Percentiles rank a stretch among this genome's conserved stretches.
Conservation (phyloP, 2,888 invertebrate genomes). For the Meganola albula region DNA sequence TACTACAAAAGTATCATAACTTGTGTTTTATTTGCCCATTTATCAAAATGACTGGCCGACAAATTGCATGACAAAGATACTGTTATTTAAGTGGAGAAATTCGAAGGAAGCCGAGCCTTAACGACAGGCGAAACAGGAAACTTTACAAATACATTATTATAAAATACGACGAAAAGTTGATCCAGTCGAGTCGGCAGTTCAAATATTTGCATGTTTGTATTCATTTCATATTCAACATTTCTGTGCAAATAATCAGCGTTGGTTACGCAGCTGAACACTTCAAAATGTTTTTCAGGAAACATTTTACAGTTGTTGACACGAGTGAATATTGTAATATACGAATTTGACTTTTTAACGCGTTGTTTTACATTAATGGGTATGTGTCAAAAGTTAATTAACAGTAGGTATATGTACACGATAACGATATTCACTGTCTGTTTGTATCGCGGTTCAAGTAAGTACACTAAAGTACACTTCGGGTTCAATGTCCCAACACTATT, state of each 20-base stretch:
- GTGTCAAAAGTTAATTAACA: no score
- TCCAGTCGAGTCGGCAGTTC: slow-evolving; percentile 31
- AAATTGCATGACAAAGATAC: slow-evolving; percentile 37
- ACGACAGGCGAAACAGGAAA: slow-evolving; percentile 41
- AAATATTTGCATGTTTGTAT: slow-evolving; percentile 43
- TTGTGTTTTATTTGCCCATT: slow-evolving; percentile 29
- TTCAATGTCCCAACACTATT: no score
- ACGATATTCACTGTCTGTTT: no score
- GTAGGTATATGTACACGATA: no score
- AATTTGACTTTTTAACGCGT: no score
- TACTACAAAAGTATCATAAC: slow-evolving; percentile 20
- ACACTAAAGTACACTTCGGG: no score
- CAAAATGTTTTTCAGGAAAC: background rate
- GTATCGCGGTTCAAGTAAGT: no score
- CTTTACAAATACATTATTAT: slow-evolving; percentile 49
- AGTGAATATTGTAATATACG: no score
- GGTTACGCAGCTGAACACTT: slow-evolving; percentile 5
- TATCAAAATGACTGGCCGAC: slow-evolving; percentile 28
- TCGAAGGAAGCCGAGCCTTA: slow-evolving; percentile 28
- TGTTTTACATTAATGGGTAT: no score
- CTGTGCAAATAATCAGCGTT: slow-evolving; percentile 15
- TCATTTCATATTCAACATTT: slow-evolving; percentile 26
- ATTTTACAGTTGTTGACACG: background rate
- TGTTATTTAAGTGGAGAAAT: slow-evolving; percentile 36
- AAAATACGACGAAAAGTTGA: slow-evolving; percentile 43